These are phyloP conservation scores for Stercorarius parasiticus DNA, from an alignment of 2,113 vertebrate species.

Conservation along the genomic window DNA sequence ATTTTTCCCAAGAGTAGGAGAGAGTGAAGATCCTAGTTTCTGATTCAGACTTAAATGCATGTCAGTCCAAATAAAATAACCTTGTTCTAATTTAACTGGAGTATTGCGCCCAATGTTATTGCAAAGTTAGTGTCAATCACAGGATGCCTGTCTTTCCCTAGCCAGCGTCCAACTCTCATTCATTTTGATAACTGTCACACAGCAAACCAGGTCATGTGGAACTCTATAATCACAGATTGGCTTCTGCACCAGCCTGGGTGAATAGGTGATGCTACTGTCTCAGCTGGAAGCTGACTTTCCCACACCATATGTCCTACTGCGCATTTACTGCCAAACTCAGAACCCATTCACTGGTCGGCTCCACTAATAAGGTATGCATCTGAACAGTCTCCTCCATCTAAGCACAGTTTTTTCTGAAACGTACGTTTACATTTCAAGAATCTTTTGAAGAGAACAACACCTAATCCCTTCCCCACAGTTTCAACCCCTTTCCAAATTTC, in stretches of 20 bases:
- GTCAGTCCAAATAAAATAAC: constrained; percentile 22
- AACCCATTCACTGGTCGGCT: background rate
- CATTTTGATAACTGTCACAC: constrained; percentile 29
- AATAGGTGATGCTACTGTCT: background rate
- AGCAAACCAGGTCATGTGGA: constrained; percentile 16
- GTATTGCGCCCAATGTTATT: background rate
- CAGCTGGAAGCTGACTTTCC: background rate
- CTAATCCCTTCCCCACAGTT: background rate
- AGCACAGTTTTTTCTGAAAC: background rate
- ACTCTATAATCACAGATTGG: background rate
- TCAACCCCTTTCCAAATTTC: background rate
- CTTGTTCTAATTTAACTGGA: constrained; percentile 18
- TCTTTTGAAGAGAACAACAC: background rate
- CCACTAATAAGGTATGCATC: background rate
- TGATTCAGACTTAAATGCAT: background rate
- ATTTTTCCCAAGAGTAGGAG: background rate
- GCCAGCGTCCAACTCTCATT: constrained; percentile 11
- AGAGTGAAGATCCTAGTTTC: background rate
- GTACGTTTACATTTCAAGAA: background rate
- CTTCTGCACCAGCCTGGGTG: background rate
- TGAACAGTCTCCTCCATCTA: background rate
- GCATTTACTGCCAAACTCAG: background rate
- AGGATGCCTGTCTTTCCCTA: background rate
- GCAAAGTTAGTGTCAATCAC: constrained; percentile 38
- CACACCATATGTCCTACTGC: background rate